Evolutionary conservation across 2,888 invertebrate species (phyloP).

Genomic region (Drosophila parthenogenetica): DNA sequence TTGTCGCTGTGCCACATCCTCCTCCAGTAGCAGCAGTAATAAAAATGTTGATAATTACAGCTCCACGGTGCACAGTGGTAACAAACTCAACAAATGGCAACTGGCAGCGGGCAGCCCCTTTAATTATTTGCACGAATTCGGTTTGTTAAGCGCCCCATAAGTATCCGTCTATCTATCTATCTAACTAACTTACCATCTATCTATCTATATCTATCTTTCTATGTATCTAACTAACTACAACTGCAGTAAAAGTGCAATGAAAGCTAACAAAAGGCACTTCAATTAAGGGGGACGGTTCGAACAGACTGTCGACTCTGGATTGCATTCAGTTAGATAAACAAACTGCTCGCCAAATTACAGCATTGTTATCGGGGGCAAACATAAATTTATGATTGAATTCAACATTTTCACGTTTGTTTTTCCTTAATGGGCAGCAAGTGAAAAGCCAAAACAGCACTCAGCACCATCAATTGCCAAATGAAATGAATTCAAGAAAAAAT

Average conservation of each 20-base stretch:
- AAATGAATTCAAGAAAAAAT: slow-evolving; percentile 59
- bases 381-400: slow-evolving; percentile 70
- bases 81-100: slow-evolving; percentile 36
- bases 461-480: slow-evolving; percentile 64
- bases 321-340: slow-evolving; percentile 66
- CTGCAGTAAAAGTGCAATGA: slow-evolving; percentile 61
- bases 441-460: slow-evolving; percentile 45
- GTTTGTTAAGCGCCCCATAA: slow-evolving; percentile 59
- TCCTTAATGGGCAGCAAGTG: slow-evolving; percentile 60
- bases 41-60: slow-evolving; percentile 60
- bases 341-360: slow-evolving; percentile 69
- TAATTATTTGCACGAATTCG: slow-evolving; percentile 74
- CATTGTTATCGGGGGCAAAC: slow-evolving; percentile 60
- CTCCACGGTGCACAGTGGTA: slow-evolving; percentile 38
- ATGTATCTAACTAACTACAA: slow-evolving; percentile 22
- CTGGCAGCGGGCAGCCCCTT: slow-evolving; percentile 48
- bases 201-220: slow-evolving; percentile 1
- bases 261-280: slow-evolving; percentile 68
- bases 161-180: neutral
- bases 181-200: neutral
- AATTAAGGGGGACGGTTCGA: slow-evolving; percentile 64
- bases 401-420: slow-evolving; percentile 61
- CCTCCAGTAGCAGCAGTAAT: slow-evolving; percentile 38
- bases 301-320: slow-evolving; percentile 51
- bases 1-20: slow-evolving; percentile 63